These are phyloP conservation scores for Girardia tigrina DNA, from an alignment of 2,888 invertebrate species.

Conservation along the genomic window DNA sequence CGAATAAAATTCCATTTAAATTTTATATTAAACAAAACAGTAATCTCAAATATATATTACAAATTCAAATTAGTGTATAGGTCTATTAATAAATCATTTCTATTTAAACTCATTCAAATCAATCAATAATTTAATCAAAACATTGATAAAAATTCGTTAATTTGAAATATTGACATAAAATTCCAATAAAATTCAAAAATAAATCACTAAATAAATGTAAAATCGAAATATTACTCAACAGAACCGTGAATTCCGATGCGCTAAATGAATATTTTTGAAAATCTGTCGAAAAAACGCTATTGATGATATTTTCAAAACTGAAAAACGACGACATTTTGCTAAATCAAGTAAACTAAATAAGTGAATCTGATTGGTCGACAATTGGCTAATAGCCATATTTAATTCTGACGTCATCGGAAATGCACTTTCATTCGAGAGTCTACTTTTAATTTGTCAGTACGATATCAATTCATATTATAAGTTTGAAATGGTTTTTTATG, in stretches of 20 bases:
- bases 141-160: too few species aligned
- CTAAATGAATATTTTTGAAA: slow-evolving; percentile 12
- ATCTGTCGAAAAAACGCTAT: slow-evolving; percentile 7
- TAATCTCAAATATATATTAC: too few species aligned
- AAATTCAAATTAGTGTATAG: too few species aligned
- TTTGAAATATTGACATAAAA: too few species aligned
- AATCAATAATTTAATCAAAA: too few species aligned
- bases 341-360: slow-evolving; percentile 13
- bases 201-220: background rate
- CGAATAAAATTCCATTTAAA: too few species aligned
- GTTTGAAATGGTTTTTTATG: too few species aligned
- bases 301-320: slow-evolving; percentile 17
- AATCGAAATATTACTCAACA: background rate
- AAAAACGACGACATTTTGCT: slow-evolving; percentile 19
- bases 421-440: background rate
- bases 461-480: background rate
- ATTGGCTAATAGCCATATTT: slow-evolving; percentile 19
- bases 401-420: background rate
- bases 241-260: background rate
- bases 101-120: too few species aligned
- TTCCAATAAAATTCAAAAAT: too few species aligned
- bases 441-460: background rate
- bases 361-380: background rate
- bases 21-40: too few species aligned
- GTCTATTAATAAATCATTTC: too few species aligned